A percentile compares a stretch with the other conserved stretches of the same genome.
These are phyloP conservation scores for Typhlichthys eigenmanni DNA, from an alignment of 2,797 vertebrate genomes.

Conservation along the genomic window DNA sequence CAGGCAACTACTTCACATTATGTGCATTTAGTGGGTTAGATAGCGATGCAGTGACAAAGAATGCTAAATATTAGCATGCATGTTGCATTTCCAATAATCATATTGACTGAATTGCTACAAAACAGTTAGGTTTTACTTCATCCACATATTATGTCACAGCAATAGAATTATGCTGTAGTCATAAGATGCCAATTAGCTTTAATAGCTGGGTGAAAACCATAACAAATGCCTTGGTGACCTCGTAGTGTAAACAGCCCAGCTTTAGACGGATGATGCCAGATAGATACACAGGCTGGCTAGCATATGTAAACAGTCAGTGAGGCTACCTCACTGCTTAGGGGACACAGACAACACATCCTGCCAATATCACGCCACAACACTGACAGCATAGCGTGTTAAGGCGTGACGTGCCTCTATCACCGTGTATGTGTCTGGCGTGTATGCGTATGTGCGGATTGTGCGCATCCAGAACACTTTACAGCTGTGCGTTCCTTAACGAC, in stretches of 20 bases:
- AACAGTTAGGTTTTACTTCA: no score
- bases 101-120: no score
- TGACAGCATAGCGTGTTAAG: constrained; percentile 63
- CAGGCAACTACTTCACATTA: no score
- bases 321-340: constrained; percentile 63
- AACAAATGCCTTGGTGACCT: constrained; percentile 70
- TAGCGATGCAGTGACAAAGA: no score
- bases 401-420: neutral
- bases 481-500: no score
- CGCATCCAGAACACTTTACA: constrained; percentile 49
- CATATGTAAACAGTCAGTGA: constrained; percentile 71
- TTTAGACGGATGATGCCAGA: constrained; percentile 48
- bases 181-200: no score
- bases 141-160: no score
- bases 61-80: no score
- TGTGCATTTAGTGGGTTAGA: no score
- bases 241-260: constrained; percentile 27
- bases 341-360: constrained; percentile 71
- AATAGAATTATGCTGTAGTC: no score
- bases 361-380: constrained; percentile 64
- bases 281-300: constrained; percentile 54
- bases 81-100: no score
- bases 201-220: constrained; percentile 44
- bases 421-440: constrained; percentile 2
- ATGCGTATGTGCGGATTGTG: constrained; percentile 51